Percentiles rank a stretch among this genome's conserved stretches.
These are phyloP conservation scores for Lepidothrix coronata DNA, from an alignment of 2,113 vertebrate species.

Conservation along the genomic window DNA sequence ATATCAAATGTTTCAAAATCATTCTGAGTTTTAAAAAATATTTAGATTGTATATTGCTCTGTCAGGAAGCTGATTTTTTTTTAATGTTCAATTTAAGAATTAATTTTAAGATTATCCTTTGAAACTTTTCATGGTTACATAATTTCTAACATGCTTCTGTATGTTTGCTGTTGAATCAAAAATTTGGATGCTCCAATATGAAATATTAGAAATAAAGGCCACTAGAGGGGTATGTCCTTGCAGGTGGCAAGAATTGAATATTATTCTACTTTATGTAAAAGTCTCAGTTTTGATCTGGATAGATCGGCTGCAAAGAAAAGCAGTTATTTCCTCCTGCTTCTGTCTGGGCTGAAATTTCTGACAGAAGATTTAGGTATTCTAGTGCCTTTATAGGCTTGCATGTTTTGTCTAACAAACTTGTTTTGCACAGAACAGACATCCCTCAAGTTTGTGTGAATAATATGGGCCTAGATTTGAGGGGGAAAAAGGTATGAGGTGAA, in stretches of 20 bases:
- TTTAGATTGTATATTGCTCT: background rate
- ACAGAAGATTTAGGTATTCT: background rate
- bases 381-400: background rate
- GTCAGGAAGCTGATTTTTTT: background rate
- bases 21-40: background rate
- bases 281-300: background rate
- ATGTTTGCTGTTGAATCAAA: background rate
- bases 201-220: background rate
- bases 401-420: background rate
- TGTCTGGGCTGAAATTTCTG: background rate
- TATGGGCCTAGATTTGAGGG: background rate
- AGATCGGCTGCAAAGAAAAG: background rate
- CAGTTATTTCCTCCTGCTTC: background rate
- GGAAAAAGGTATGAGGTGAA: background rate
- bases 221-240: background rate
- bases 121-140: background rate
- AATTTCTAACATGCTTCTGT: background rate
- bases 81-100: background rate
- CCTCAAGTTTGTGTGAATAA: background rate
- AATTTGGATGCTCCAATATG: background rate
- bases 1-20: background rate
- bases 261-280: background rate
- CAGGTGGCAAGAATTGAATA: background rate
- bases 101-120: background rate
- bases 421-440: background rate